phyloP scores from a whole-genome alignment of 2,113 vertebrate species.

The Bambusicola thoracicus region DNA sequence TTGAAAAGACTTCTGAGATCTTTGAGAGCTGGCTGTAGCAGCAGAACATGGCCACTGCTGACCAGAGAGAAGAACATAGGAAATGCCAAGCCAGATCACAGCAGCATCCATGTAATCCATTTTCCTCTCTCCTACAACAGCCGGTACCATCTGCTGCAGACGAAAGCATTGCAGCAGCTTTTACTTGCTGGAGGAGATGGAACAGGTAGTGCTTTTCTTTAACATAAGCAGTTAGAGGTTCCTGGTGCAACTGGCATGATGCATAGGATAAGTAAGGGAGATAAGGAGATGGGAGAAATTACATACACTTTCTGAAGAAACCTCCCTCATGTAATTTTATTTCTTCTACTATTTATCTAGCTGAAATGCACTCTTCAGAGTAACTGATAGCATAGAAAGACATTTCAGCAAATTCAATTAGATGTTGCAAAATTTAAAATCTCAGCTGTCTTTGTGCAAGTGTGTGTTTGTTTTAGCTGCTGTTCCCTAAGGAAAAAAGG shows the following conservation, averaged over 20 bases:
- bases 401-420: neutral
- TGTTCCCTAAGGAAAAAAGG: neutral
- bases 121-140: slow-evolving; percentile 35
- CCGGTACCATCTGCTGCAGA: slow-evolving; percentile 15
- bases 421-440: neutral
- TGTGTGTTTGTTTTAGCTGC: neutral
- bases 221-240: neutral
- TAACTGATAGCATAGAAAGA: neutral
- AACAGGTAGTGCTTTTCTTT: neutral
- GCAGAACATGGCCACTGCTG: neutral
- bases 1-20: slow-evolving; percentile 18
- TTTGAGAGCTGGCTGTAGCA: slow-evolving; percentile 2
- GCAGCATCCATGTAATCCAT: slow-evolving; percentile 57
- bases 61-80: neutral
- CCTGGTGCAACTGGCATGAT: neutral
- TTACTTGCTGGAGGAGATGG: neutral
- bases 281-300: neutral
- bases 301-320: neutral
- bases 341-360: neutral
- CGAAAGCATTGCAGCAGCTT: neutral
- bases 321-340: neutral
- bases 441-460: neutral
- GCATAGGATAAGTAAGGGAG: rapidly evolving
- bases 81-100: slow-evolving; percentile 28
- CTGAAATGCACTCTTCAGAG: neutral